Percentiles rank a stretch among this genome's conserved stretches.
Conservation (phyloP, 2,888 invertebrate genomes). For the Aphodius granarius region DNA sequence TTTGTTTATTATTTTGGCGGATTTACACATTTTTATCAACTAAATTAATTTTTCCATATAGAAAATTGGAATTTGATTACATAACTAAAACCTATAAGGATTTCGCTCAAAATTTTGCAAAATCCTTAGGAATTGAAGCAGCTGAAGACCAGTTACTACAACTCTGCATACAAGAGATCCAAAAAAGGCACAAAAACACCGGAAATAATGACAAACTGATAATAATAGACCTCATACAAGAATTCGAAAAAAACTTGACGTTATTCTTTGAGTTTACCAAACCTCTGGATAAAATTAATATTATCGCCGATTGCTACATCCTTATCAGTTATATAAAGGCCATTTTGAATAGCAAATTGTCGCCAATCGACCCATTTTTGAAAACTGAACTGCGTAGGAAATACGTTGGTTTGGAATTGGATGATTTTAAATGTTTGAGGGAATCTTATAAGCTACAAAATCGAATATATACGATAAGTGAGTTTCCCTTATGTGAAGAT, state of each 20-base stretch:
- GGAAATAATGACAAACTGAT: neutral
- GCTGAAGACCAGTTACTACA: conserved; percentile 3
- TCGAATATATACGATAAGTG: conserved; percentile 47
- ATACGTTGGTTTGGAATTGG: conserved; percentile 71
- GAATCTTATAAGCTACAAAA: conserved; percentile 62
- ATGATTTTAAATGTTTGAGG: conserved; percentile 59
- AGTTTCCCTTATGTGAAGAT: conserved; percentile 55
- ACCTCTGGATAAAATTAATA: conserved; percentile 27
- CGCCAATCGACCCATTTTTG: conserved; percentile 80
- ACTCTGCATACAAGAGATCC: conserved; percentile 24
- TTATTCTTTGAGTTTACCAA: conserved; percentile 9
- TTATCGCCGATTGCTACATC: conserved; percentile 44
- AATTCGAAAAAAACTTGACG: neutral
- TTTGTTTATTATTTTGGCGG: neutral
- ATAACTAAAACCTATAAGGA: conserved; percentile 1
- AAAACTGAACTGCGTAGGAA: conserved; percentile 73
- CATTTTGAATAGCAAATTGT: conserved; percentile 63
- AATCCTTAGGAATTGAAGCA: conserved; percentile 18
- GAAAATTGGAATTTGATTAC: conserved; percentile 17
- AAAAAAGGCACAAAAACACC: neutral
- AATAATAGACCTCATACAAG: neutral
- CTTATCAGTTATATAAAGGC: conserved; percentile 61
- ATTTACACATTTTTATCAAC: neutral
- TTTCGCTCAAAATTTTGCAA: conserved; percentile 19
- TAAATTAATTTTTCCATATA: conserved; percentile 8